phyloP scores from a whole-genome alignment of 1,140 invertebrate genomes.

The Diabrotica virgifera region DNA sequence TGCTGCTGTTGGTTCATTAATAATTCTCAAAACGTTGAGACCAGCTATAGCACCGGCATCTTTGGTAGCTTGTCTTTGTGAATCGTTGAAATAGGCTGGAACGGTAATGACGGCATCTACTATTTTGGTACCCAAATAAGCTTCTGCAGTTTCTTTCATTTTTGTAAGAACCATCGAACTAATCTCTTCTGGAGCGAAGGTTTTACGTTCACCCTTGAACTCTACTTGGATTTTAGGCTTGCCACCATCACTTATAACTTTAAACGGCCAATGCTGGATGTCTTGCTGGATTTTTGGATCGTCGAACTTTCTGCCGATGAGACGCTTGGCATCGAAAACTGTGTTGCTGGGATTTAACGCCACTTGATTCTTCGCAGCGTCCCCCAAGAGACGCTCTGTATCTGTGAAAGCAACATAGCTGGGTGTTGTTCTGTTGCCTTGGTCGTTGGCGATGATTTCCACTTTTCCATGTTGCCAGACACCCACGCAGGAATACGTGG shows the following conservation, averaged over 20 bases:
- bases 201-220: constrained; percentile 2
- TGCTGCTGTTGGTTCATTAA: constrained; percentile 69
- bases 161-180: constrained; percentile 80
- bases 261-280: constrained; percentile 78
- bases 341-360: constrained; percentile 85
- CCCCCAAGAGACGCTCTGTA: constrained; percentile 68
- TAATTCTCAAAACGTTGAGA: constrained; percentile 56
- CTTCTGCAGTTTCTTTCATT: constrained; percentile 83
- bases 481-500: constrained; percentile 78
- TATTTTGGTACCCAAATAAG: constrained; percentile 46
- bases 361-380: constrained; percentile 58
- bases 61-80: constrained; percentile 67
- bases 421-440: constrained; percentile 89
- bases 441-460: constrained; percentile 92
- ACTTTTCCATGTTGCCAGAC: constrained; percentile 85
- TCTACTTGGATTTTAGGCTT: constrained; percentile 27
- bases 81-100: constrained; percentile 60
- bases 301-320: constrained; percentile 61
- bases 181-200: constrained; percentile 34
- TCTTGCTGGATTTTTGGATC: constrained; percentile 69
- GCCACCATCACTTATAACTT: constrained; percentile 68
- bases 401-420: constrained; percentile 87
- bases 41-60: constrained; percentile 62
- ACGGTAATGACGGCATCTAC: constrained; percentile 45
- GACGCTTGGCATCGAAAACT: constrained; percentile 62